Conservation (phyloP, 2,797 vertebrate species). For the Hippopotamyrus pictus region DNA sequence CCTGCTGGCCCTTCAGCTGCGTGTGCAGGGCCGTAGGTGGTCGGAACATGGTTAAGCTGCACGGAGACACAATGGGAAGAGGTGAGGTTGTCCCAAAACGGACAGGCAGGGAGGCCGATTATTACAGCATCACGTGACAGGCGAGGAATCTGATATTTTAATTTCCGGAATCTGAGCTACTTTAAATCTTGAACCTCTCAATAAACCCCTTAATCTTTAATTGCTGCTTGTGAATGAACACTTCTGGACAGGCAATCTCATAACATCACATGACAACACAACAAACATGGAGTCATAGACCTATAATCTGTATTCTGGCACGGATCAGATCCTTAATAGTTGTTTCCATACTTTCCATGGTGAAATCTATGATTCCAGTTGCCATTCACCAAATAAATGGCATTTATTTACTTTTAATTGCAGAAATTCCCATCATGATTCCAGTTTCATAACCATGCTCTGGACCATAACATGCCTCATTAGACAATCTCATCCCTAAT, state of each 20-base stretch:
- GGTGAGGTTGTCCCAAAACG: background rate
- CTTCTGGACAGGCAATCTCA: background rate
- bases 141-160: background rate
- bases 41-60: constrained; percentile 59
- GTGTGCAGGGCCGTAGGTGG: constrained; percentile 47
- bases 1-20: constrained; percentile 50
- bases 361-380: background rate
- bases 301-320: background rate
- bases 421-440: background rate
- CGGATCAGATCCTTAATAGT: background rate
- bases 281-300: background rate
- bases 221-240: background rate
- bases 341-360: background rate
- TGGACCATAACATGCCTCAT: background rate
- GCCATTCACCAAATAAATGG: background rate
- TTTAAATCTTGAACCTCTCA: background rate
- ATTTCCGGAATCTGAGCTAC: background rate
- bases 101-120: background rate
- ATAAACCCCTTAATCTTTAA: background rate
- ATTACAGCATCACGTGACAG: background rate
- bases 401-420: background rate
- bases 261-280: background rate
- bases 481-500: background rate
- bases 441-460: background rate
- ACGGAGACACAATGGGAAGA: background rate